Evolutionary conservation across 1,140 invertebrate genomes (phyloP).

Genomic region (Bombus polaris): DNA sequence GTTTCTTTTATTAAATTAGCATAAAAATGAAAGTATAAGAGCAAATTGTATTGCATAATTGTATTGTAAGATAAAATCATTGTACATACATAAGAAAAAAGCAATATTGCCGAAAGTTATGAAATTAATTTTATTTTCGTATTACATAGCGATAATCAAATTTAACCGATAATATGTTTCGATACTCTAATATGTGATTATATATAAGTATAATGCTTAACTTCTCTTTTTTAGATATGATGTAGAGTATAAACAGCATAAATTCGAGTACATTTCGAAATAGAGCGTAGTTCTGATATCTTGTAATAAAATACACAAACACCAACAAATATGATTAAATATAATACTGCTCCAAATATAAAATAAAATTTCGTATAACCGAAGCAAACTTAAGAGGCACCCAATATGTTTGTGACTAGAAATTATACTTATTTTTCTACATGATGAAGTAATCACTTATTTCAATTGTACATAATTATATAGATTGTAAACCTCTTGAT

Average conservation of each 20-base stretch:
- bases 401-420: constrained; percentile 52
- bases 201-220: constrained; percentile 4
- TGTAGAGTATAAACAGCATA: constrained; percentile 43
- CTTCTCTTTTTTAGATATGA: not conserved
- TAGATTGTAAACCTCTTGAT: not conserved
- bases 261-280: constrained; percentile 36
- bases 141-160: not conserved
- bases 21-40: not conserved
- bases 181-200: not conserved
- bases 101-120: not conserved
- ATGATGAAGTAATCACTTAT: not conserved
- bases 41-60: not conserved
- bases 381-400: constrained; percentile 33
- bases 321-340: constrained; percentile 66
- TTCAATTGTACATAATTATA: constrained; percentile 13
- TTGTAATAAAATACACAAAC: constrained; percentile 73
- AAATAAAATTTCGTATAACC: constrained; percentile 39
- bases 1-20: not conserved
- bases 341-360: constrained; percentile 71
- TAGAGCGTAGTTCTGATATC: constrained; percentile 28
- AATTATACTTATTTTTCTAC: constrained; percentile 42
- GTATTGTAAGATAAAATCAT: constrained; percentile 15
- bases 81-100: constrained; percentile 1
- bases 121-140: constrained; percentile 34
- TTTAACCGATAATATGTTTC: not conserved